phyloP scores from a whole-genome alignment of 2,797 vertebrate genomes.

The Dallia pectoralis region DNA sequence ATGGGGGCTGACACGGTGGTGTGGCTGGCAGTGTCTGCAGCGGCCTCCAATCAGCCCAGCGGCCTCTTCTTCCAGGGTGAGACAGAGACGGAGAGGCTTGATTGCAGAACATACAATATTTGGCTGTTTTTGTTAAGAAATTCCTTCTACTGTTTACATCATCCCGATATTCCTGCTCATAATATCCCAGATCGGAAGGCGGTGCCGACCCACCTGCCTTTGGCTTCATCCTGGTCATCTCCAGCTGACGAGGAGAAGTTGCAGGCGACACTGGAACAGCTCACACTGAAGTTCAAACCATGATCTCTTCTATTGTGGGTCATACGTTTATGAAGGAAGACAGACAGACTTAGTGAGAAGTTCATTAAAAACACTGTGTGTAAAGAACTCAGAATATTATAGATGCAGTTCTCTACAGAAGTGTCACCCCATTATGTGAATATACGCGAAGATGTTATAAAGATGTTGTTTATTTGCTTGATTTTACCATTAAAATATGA shows the following conservation, averaged over 20 bases:
- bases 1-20: constrained; percentile 81
- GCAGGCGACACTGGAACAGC: constrained; percentile 63
- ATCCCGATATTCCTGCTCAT: background rate
- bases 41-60: constrained; percentile 63
- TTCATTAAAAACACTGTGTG: constrained; percentile 7
- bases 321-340: background rate
- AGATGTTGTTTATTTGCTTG: too few species aligned
- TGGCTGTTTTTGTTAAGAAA: too few species aligned
- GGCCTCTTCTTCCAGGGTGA: constrained; percentile 84
- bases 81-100: constrained; percentile 2
- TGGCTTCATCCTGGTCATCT: constrained; percentile 73
- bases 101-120: too few species aligned
- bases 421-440: too few species aligned
- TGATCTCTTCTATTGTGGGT: constrained; percentile 22
- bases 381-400: background rate
- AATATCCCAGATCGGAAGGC: constrained; percentile 73
- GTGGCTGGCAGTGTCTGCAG: constrained; percentile 74
- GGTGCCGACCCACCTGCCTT: constrained; percentile 75
- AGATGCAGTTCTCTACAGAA: background rate
- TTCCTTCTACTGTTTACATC: background rate
- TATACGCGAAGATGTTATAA: too few species aligned
- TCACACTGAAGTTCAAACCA: constrained; percentile 74
- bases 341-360: background rate
- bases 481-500: too few species aligned
- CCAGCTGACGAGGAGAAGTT: constrained; percentile 73